Evolutionary conservation across 2,888 invertebrate species (phyloP), one percentile per base, ranked within the genome.

Genomic region (Epinotia nisella): DNA sequence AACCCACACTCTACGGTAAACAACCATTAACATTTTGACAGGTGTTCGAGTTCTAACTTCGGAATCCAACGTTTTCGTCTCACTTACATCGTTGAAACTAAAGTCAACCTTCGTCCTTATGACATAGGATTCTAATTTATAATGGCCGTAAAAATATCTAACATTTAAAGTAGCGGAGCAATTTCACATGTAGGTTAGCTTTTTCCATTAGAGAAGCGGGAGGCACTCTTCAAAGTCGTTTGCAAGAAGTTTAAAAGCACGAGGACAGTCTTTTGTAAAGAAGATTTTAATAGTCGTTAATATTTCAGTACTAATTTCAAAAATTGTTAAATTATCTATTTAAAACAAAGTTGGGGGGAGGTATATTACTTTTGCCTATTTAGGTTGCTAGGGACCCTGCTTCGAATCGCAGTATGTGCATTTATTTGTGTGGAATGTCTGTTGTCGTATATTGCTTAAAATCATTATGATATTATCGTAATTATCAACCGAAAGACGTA

Each of bases 111-210:
- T 62, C 15, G 9, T 1, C 7, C 9, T 3, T 49, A 15, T 62
- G 24, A 1, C 21, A 24, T 49, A 49, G 24, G 10, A 45, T 62
- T 62, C 1, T 9, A 21, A 24, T 45, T 61, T n/a, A 15, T 19
- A 61, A 7, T 1, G 49, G 4, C 7, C n/a, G 4, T 49, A n/a
- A 4, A 13, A 49, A n/a, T n/a, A 49, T 49, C 0, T 3, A n/a
- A n/a, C 49, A 15, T 45, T 49, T n/a, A 9, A 13, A 56, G 5
- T 29, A 10, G 17, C 3, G 17, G 5, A 59, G 17, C 4, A 17
- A 59, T 59, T 39, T 35, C 17, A 39, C 17, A 39, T 60, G 41
- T 61, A 61, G 21, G 45, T 61, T 45, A 61, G 45, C 61, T 24
- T 62, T 49, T 61, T 24, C 45, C 61, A 61, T 61, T 49, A 45